Conservation (phyloP, 2,888 invertebrate species). For the Lasioglossum pauxillum region DNA sequence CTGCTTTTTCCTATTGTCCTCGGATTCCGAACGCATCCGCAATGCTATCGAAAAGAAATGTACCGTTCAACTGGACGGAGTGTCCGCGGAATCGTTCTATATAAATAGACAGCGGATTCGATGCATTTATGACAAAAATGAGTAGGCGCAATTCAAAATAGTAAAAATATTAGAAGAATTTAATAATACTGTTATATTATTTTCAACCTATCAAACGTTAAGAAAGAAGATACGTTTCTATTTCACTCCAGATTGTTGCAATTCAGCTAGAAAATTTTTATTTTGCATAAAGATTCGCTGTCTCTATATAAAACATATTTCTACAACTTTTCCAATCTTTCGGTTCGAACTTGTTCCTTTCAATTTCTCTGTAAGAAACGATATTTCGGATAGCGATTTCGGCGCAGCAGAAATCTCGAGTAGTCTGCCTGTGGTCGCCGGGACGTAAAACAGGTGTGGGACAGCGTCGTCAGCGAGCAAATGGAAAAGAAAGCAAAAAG, state of each 20-base stretch:
- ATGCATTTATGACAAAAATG: too few species aligned
- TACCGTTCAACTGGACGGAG: not conserved
- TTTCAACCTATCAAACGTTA: too few species aligned
- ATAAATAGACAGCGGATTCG: not conserved
- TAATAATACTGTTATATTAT: too few species aligned
- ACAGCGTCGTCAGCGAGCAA: slow-evolving; percentile 13
- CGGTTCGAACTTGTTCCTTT: not conserved
- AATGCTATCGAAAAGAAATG: not conserved
- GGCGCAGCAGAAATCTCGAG: not conserved
- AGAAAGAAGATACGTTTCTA: too few species aligned
- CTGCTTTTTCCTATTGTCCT: not conserved
- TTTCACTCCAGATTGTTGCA: too few species aligned
- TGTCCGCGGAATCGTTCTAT: not conserved
- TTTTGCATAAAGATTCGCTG: too few species aligned
- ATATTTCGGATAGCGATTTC: not conserved
- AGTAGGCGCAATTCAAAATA: too few species aligned
- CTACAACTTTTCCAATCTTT: not conserved
- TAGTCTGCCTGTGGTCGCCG: not conserved
- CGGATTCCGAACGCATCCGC: not conserved
- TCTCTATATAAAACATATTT: slow-evolving; percentile 23
- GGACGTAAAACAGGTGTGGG: not conserved
- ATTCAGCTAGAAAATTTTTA: too few species aligned
- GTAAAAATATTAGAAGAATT: too few species aligned
- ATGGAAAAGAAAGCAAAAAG: slow-evolving; percentile 12
- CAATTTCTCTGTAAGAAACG: not conserved